Conservation (phyloP, 2,888 invertebrate species). For the Clunio marinus region DNA sequence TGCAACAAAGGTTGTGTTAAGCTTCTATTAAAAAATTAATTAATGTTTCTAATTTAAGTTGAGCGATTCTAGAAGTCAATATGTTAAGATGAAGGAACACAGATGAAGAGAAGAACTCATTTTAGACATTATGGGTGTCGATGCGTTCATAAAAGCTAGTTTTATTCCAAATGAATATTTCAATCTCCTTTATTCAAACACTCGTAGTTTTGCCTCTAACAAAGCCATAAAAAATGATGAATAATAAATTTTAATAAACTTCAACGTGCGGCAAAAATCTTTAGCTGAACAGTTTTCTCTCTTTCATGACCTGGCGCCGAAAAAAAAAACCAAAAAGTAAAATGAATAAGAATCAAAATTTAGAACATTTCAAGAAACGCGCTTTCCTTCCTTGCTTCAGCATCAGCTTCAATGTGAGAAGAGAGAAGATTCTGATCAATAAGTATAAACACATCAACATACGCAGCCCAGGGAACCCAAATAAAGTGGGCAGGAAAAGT, state of each 20-base stretch:
- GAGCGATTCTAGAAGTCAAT: too few relatives aligned
- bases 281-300: background rate
- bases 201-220: background rate
- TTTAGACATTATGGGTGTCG: constrained; percentile 20
- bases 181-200: constrained; percentile 19
- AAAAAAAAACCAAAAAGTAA: background rate
- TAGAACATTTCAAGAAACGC: too few relatives aligned
- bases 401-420: background rate
- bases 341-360: background rate
- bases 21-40: too few relatives aligned
- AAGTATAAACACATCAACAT: constrained; percentile 19
- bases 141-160: too few relatives aligned
- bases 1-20: too few relatives aligned
- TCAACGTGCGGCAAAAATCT: constrained; percentile 12
- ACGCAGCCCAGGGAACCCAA: background rate
- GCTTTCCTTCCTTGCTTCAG: background rate
- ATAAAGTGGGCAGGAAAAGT: constrained; percentile 35
- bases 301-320: constrained; percentile 28
- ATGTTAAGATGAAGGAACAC: too few relatives aligned
- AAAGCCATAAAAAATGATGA: constrained; percentile 36
- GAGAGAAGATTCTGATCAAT: background rate
- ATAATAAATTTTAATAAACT: constrained; percentile 38
- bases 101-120: too few relatives aligned
- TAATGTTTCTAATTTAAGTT: too few relatives aligned
- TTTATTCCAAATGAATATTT: background rate